Base-by-base conservation (phyloP, 2,113 vertebrate species). In the Neodontobutis hainanensis region DNA sequence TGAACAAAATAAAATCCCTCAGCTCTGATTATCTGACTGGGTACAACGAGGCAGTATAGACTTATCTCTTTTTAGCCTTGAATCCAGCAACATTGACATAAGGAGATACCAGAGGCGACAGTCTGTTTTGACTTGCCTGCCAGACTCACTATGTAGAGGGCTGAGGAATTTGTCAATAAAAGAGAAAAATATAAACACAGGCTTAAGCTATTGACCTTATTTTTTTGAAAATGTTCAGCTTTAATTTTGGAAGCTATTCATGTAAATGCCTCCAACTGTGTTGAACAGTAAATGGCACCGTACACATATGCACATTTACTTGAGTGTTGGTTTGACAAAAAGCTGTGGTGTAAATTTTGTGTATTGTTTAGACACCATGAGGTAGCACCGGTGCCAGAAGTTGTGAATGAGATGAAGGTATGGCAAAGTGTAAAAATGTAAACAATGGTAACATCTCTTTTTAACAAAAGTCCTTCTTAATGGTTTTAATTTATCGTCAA, bases 401-500 rank as follows among this genome's bases (percentile, higher is more conserved):
- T 93, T 49, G 80, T 89, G 34, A 90, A 85, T 47, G 92, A 93
- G 44, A 92, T 94, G 92, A 94, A 93, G 90, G 92, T 90, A 65
- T 58, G 75, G 2, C 9, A 34, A 27, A 0, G 62, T 47, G 5
- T 43, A 11, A 52, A 1, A 19, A 5, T 45, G 27, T 72, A 1
- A 7, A 0, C 2, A n/a, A 9, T 16, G 1, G 51, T 50, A 4
- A 32, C 55, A 0, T 46, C 0, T 5, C 64, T 16, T 57, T 45
- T 55, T 50, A 7, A 3, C 51, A 16, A 7, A 16, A 16, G 9
- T 2, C 40, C 9, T 51, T 51, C 5, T 44, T n/a, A 5, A n/a
- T 74, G 4, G 32, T 7, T 1, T 0, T 27, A 27, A 27, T 48
- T 10, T 75, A 70, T 72, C 16, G 69, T 56, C n/a, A n/a, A 34